Evolutionary conservation across 1,140 invertebrate genomes (phyloP), one percentile per base, ranked within the genome.

Genomic region (Zaprionus capensis): DNA sequence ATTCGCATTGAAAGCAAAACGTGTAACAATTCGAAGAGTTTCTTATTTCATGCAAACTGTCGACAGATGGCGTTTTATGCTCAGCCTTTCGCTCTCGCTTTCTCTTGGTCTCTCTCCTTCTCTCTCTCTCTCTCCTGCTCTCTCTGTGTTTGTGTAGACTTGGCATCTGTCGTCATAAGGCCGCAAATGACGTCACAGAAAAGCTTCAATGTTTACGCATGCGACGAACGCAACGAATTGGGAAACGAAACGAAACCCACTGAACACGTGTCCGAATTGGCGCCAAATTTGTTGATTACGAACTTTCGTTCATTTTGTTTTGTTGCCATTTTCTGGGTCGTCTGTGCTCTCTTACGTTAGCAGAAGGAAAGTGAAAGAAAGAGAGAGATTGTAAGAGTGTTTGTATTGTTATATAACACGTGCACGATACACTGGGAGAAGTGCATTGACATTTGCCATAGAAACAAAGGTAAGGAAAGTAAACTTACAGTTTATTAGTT

Each of bases 161-260:
- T 12, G 5, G 1, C 55, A 69, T 55, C 62, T 88, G 85, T 80
- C 85, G 85, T 88, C 85, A 88, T 81, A 58, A 77, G 70, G 78
- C 22, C 79, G 41, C 51, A 53, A 1, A 78, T 88, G 85, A 88
- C 85, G 85, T 88, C 85, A 88, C 79, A 85, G 63, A 88, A 88
- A 88, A 88, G 85, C 85, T 88, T 55, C 63, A 76, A 66, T 88
- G 81, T 90, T 88, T 88, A 88, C 82, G 80, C 57, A 73, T 22
- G 66, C 26, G 70, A 70, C 9, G 31, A 69, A 71, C 71, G 76
- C 58, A 85, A 72, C 65, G 71, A 51, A 86, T 76, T 68, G 85
- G 85, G 78, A 84, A 81, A 44, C 34, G 64, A 70, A 74, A 76
- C 59, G 24, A 36, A 28, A 3, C 11, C 28, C 65, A 62, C 78